Percentiles rank a stretch among this genome's conserved stretches.
phyloP scores from a whole-genome alignment of 1,140 invertebrate genomes.

The Asobara japonica region DNA sequence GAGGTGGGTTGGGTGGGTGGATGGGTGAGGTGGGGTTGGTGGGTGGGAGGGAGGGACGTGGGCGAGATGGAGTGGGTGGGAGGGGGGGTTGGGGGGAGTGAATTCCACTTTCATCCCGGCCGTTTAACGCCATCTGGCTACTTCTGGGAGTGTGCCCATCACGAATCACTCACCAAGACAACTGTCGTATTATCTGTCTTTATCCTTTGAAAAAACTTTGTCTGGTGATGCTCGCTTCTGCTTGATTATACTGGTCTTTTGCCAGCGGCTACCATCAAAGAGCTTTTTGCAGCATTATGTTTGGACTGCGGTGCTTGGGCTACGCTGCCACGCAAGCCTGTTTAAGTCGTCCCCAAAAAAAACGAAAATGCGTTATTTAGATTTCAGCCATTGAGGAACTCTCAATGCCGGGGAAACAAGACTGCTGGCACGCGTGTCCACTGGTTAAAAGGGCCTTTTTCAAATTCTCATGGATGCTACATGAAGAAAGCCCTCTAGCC shows the following conservation, averaged over 20 bases:
- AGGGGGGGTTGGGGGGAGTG: no score
- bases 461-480: background rate
- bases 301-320: slow-evolving; percentile 35
- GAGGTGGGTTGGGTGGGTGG: no score
- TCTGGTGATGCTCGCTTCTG: background rate
- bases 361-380: background rate
- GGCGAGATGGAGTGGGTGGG: no score
- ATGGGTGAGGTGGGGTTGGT: no score
- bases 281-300: slow-evolving; percentile 32
- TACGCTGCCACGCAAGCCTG: slow-evolving; percentile 43
- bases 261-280: slow-evolving; percentile 41
- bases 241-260: background rate
- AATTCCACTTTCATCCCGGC: background rate
- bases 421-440: slow-evolving; percentile 2
- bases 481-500: background rate
- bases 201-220: slow-evolving; percentile 7
- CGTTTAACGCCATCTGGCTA: background rate
- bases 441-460: background rate
- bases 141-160: background rate
- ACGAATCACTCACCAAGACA: slow-evolving; percentile 6
- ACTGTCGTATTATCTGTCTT: background rate
- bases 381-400: background rate
- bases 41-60: no score
- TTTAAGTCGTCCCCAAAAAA: slow-evolving; percentile 32
- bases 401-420: background rate